phyloP scores from a whole-genome alignment of 1,140 invertebrate genomes.

The Mya arenaria region DNA sequence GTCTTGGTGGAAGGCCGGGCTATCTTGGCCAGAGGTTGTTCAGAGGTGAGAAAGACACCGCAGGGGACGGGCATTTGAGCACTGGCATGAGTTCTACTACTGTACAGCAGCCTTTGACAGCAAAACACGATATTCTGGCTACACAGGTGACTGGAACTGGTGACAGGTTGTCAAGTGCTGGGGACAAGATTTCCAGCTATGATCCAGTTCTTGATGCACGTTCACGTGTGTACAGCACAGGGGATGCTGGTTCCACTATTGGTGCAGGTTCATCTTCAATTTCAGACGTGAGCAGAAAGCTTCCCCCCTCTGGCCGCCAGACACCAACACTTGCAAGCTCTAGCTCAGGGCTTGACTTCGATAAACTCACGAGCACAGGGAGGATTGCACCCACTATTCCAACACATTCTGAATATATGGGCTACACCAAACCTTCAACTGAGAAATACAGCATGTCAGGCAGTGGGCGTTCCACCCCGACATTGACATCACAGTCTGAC shows the following conservation, averaged over 20 bases:
- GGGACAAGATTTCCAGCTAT: background rate
- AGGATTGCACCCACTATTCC: constrained; percentile 39
- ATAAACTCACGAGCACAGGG: constrained; percentile 16
- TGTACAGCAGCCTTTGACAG: constrained; percentile 29
- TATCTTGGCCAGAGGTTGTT: background rate
- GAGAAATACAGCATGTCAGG: constrained; percentile 33
- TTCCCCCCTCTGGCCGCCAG: constrained; percentile 25
- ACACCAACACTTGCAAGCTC: constrained; percentile 35
- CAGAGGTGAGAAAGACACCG: constrained; percentile 23
- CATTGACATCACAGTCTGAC: constrained; percentile 26
- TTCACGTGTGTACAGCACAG: constrained; percentile 10
- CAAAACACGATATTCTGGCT: constrained; percentile 31
- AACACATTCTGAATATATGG: constrained; percentile 49
- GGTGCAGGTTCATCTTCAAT: background rate
- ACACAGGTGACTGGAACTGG: background rate
- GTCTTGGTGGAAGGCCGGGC: background rate
- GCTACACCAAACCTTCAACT: constrained; percentile 10
- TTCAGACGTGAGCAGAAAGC: constrained; percentile 14
- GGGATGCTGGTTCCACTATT: background rate
- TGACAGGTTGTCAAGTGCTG: constrained; percentile 1
- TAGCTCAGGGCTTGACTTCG: background rate
- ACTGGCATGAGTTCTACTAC: background rate
- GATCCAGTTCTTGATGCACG: background rate
- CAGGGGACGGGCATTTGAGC: constrained; percentile 9
- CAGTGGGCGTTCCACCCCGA: constrained; percentile 17